Base-by-base conservation (phyloP, 2,113 vertebrate genomes). In the Ivindomyrus marchei region DNA sequence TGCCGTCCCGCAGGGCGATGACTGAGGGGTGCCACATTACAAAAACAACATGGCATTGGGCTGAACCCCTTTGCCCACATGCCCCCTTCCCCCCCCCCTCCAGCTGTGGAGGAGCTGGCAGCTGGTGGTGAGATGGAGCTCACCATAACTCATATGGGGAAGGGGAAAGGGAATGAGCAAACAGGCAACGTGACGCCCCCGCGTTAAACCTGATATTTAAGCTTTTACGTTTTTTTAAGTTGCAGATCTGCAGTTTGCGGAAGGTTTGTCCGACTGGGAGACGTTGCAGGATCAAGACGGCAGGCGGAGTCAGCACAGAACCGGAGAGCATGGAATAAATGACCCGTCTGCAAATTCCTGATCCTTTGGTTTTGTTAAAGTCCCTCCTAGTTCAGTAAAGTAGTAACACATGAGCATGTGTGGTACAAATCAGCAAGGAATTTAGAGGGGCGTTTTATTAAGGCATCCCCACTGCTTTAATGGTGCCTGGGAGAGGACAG, bases 121-220 rank as follows among this genome's bases (percentile, higher is more conserved):
- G 46, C 46, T 66, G 47, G 62, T 13, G 46, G 15, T 31, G 47
- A 27, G 10, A 91, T 93, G 90, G 49, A 92, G 93, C 93, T 80
- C 74, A 50, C 10, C 0, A 19, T 24, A 89, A 90, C 87, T 93
- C 89, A 93, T 91, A 53, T 19, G 52, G 1, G 52, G 52, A 6
- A 56, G 53, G 1, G 92, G 88, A 92, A 89, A 93, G 92, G 92
- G 93, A 94, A 93, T 92, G 90, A 93, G 93, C 90, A 89, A 92
- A 93, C 93, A 93, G 94, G 31, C 31, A 31, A 91, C 92, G 90
- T 90, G 91, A 92, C 88, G 89, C 77, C 89, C 90, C 85, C 87
- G 56, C 92, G 92, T 94, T 91, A 92, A 91, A 92, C 88, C 77
- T 91, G 70, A 91, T 92, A 93, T 89, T 91, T 93, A 93, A 91